Evolutionary conservation across 2,888 invertebrate species (phyloP).

Genomic region (Antitype chi): DNA sequence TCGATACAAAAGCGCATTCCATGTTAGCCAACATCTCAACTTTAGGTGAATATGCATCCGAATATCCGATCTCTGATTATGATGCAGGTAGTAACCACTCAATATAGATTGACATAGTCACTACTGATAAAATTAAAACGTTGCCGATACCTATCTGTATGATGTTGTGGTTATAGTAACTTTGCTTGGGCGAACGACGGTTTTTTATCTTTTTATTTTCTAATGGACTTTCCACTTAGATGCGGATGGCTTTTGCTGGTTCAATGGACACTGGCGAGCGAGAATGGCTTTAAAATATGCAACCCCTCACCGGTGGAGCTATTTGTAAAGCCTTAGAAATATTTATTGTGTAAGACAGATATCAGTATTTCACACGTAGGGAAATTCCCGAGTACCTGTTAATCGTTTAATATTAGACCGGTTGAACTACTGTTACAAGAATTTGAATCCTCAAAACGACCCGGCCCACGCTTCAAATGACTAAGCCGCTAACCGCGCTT

Average conservation of each 20-base stretch:
- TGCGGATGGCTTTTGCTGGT: constrained; percentile 45
- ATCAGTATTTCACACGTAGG: not conserved
- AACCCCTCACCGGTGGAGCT: not conserved
- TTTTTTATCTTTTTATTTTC: constrained; percentile 35
- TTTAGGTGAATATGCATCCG: too few species aligned
- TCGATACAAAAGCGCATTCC: too few species aligned
- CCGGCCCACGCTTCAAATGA: constrained; percentile 6
- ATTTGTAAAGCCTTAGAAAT: constrained; percentile 2
- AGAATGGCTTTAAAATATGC: constrained; percentile 20
- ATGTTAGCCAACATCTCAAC: too few species aligned
- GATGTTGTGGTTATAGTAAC: not conserved
- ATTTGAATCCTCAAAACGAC: not conserved
- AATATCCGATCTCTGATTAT: too few species aligned
- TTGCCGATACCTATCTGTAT: not conserved
- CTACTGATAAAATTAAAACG: not conserved
- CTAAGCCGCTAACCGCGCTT: constrained; percentile 15
- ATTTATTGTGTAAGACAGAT: too few species aligned
- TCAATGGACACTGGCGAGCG: constrained; percentile 30
- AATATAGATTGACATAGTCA: too few species aligned
- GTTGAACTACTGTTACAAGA: not conserved
- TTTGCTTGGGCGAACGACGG: not conserved
- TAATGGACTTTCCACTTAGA: constrained; percentile 26
- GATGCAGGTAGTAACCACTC: too few species aligned
- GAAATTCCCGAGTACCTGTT: not conserved
- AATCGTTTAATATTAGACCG: not conserved